Conservation (phyloP, 2,888 invertebrate species). For the Chymomyza amoena region DNA sequence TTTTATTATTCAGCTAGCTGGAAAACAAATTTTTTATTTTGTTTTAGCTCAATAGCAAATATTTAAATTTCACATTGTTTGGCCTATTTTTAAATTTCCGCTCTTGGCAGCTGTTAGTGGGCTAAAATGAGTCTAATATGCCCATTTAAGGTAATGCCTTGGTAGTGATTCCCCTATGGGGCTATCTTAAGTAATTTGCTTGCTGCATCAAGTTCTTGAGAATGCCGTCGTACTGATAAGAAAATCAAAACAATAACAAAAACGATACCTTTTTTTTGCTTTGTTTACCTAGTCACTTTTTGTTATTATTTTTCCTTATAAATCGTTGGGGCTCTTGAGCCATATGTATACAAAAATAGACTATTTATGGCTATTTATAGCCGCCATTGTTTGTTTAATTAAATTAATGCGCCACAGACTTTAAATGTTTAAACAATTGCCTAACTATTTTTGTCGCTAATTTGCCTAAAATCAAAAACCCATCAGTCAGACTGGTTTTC, state of each 20-base stretch:
- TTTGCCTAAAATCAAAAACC: background rate
- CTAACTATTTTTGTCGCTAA: background rate
- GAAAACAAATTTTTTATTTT: too few relatives aligned
- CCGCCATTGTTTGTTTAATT: background rate
- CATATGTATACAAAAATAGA: background rate
- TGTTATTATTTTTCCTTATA: background rate
- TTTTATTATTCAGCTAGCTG: background rate
- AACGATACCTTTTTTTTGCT: background rate
- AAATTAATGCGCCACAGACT: background rate
- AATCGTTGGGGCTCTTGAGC: background rate
- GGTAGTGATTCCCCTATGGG: background rate
- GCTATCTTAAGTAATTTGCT: background rate
- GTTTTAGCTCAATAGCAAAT: background rate
- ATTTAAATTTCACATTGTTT: background rate
- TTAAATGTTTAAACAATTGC: background rate
- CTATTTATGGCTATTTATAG: background rate
- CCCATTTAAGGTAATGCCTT: background rate
- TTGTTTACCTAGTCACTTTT: background rate
- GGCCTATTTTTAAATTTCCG: background rate
- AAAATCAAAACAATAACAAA: background rate
- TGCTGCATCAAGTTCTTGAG: background rate
- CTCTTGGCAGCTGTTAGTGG: background rate
- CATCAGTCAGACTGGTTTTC: background rate
- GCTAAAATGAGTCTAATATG: background rate
- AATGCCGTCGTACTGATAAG: background rate